These are phyloP conservation scores for Rhadina sibilatrix DNA, from an alignment of 2,113 vertebrate species.

Conservation along the genomic window DNA sequence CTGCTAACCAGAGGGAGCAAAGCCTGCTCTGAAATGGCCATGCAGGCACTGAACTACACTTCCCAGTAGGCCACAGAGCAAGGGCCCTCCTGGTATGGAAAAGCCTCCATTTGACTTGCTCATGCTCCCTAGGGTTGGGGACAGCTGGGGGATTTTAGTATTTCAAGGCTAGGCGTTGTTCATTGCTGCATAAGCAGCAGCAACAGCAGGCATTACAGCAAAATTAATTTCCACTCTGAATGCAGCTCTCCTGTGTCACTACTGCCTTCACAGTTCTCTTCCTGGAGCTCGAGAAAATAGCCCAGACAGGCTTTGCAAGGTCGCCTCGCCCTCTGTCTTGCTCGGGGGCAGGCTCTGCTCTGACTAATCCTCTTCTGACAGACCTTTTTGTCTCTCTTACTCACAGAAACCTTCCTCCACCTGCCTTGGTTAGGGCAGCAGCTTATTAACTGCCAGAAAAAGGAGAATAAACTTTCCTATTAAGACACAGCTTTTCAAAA, in stretches of 20 bases:
- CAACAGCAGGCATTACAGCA: not conserved
- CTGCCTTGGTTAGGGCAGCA: not conserved
- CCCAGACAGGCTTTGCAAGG: slow-evolving; percentile 28
- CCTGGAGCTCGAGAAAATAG: not conserved
- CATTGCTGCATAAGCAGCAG: not conserved
- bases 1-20: not conserved
- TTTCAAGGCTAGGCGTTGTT: not conserved
- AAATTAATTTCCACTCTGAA: slow-evolving; percentile 5
- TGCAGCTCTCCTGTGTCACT: not conserved
- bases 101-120: not conserved
- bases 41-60: slow-evolving; percentile 13
- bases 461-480: not conserved
- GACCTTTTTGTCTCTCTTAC: not conserved
- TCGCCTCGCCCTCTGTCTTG: not conserved
- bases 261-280: not conserved
- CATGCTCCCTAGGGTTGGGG: not conserved
- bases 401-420: not conserved
- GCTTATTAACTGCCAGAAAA: not conserved
- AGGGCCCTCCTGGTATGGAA: not conserved
- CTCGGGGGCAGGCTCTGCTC: not conserved
- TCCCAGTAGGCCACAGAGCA: not conserved
- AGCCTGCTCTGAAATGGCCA: not conserved
- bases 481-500: not conserved
- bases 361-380: slow-evolving; percentile 30
- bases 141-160: not conserved